Base-by-base conservation (phyloP, 2,113 vertebrate species). In the Octodon degus region DNA sequence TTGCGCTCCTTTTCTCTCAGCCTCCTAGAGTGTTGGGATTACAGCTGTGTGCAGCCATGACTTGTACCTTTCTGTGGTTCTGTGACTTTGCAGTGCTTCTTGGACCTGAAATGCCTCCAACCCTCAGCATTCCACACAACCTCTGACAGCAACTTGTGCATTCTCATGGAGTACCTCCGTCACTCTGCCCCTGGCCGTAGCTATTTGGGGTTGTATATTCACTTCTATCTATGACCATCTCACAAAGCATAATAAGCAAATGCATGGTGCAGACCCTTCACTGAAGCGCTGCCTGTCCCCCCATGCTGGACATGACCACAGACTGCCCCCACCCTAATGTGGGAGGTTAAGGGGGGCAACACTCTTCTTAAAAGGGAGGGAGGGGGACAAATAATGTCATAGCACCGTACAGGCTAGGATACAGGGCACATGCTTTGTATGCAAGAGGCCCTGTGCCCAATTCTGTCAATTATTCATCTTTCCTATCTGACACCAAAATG, bases 321-420 rank as follows among this genome's bases (percentile, higher is more conserved):
- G 7, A 0, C 27, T 25, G 16, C 37, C 7, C 20, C 53, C 27
- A 1, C 3, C 27, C 47, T 5, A 60, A 22, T 4, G 0, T 9
- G 40, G 9, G 20, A 34, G 60, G 14, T 7, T 6, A 30, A 20
- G 79, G 16, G 81, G 80, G 7, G 40, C 32, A 62, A 65, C 8
- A 27, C 25, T 4, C 34, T 58, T 53, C 76, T 86, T n/a, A 70
- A 55, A n/a, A 43, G 30, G 30, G 37, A 24, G 43, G 19, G 27
- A 47, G 2, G 11, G 53, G 40, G 34, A 13, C 40, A 50, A 25
- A 65, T 9, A 55, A 65, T 43, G 27, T n/a, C 4, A 27, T 16
- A n/a, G n/a, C 32, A n/a, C 0, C n/a, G 4, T 11, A 16, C 7
- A 43, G 62, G 62, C 16, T 86, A 5, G 62, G 16, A 17, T 34